Evolutionary conservation across 2,113 vertebrate genomes (phyloP).

Genomic region (Choloepus hoffmanni): DNA sequence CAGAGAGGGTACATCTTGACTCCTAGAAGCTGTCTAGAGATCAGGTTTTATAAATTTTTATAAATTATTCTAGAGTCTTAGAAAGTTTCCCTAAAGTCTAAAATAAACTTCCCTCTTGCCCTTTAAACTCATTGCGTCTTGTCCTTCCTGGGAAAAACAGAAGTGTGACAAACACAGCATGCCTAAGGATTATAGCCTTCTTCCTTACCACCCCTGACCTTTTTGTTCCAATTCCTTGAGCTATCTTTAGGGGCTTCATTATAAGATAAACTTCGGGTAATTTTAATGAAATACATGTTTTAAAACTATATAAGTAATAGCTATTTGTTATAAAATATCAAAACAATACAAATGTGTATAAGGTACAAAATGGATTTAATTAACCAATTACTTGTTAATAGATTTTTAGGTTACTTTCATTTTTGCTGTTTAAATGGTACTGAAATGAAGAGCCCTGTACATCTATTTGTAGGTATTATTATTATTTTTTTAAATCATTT

Average conservation of each 20-base stretch:
- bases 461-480: background rate
- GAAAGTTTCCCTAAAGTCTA: background rate
- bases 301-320: background rate
- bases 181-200: too few species aligned
- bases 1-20: background rate
- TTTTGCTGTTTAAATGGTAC: slow-evolving; percentile 32
- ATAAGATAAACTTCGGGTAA: background rate
- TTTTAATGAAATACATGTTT: slow-evolving; percentile 10
- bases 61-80: background rate
- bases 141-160: background rate
- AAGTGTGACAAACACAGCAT: background rate
- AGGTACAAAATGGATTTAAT: background rate
- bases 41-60: background rate
- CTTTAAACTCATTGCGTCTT: slow-evolving; percentile 34
- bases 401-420: background rate
- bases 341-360: background rate
- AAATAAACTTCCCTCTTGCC: background rate
- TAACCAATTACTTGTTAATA: background rate
- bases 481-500: too few species aligned
- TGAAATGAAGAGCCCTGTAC: background rate
- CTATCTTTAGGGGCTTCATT: background rate
- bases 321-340: background rate
- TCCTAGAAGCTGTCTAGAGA: background rate
- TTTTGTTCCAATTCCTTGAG: background rate
- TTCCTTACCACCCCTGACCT: rapidly evolving